phyloP scores from a whole-genome alignment of 64 coral and sea anemone genomes.

The Porites australiensis region DNA sequence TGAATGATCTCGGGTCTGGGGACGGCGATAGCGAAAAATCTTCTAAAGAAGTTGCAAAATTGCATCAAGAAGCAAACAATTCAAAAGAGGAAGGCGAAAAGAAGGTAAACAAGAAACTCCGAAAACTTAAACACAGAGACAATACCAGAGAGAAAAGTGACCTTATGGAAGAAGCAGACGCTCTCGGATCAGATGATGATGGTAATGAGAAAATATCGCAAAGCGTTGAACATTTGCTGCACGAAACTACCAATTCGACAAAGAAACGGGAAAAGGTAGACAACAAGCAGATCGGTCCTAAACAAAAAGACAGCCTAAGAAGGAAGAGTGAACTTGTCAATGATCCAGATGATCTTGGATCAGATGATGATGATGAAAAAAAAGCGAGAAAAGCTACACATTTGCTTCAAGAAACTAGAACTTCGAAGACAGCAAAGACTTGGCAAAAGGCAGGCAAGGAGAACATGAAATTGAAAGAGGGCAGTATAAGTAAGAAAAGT shows the following conservation, averaged over 20 bases:
- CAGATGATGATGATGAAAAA: background rate
- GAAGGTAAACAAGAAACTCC: too few relatives aligned
- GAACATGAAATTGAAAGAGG: background rate
- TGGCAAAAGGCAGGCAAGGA: background rate
- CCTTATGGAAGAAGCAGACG: background rate
- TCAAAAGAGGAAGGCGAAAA: too few relatives aligned
- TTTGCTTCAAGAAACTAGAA: background rate
- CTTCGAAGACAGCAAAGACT: background rate
- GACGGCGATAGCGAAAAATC: too few relatives aligned
- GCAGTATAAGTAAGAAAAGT: too few relatives aligned
- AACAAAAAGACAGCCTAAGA: background rate
- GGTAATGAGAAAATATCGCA: background rate
- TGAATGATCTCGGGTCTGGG: too few relatives aligned
- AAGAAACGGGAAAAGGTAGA: background rate
- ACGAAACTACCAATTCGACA: background rate
- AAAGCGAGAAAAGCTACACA: background rate
- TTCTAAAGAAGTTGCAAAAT: too few relatives aligned
- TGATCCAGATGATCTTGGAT: conserved; percentile 8
- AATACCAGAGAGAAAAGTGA: background rate
- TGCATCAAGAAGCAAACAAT: too few relatives aligned
- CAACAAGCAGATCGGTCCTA: background rate
- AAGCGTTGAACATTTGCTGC: background rate
- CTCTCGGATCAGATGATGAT: background rate
- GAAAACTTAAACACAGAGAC: too few relatives aligned
- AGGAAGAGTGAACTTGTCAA: background rate